Evolutionary conservation across 2,888 invertebrate genomes (phyloP), one percentile per base, ranked within the genome.

Genomic region (Dryobotodes eremita): DNA sequence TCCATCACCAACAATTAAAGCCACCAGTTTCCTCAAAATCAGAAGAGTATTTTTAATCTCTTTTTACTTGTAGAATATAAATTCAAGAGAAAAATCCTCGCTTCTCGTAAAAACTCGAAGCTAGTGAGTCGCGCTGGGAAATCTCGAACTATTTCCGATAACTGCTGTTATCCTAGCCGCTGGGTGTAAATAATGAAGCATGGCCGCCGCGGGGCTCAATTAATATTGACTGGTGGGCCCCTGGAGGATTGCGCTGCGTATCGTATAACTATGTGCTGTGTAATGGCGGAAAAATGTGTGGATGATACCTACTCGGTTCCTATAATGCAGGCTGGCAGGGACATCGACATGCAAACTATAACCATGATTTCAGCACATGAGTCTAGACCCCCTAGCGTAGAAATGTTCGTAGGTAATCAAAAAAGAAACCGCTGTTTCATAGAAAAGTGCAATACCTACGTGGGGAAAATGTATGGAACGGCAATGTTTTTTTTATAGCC

Each of bases 151-250:
- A 88, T 83, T 81, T 82, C 79, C 82, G 77, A 77, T 85, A 84
- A 80, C 79, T 79, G 53, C 75, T 81, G 59, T 70, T 48, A 82
- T 82, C 80, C 65, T 68, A 73, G 77, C 77, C 75, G 71, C 53
- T 66, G 72, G 74, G 71, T 86, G 84, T 82, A 86, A 89, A 87
- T 85, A 82, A 87, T 88, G 86, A 89, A 85, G 85, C 85, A 89
- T 87, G 84, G 83, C 55, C 75, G 85, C 77, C 86, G 79, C 70
- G 89, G 85, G 89, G 80, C 83, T 80, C 90, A 89, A 90, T 90
- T 91, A 90, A 89, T 88, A 85, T 86, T 86, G 91, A 90, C 62
- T 88, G 79, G 84, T 89, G 75, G 78, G 65, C 73, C 84, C 61
- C 46, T 62, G 71, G 87, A 72, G 87, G 59, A 53, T 70, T 57